Evolutionary conservation across 2,113 vertebrate species (phyloP), one percentile per base, ranked within the genome.

Genomic region (Saccopteryx bilineata): DNA sequence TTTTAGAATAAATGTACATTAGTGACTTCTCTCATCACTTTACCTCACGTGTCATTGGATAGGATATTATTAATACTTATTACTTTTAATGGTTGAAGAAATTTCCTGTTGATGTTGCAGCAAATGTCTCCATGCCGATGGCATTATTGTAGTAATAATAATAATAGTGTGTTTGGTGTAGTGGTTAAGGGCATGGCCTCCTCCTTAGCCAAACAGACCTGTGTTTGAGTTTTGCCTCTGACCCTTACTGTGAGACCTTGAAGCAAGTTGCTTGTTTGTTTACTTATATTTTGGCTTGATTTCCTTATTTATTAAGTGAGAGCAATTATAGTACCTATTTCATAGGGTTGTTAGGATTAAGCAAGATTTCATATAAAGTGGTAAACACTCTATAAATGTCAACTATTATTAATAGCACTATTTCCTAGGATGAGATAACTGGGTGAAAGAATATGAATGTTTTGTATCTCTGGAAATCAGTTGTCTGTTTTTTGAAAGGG

Each of bases 271-370:
- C 52, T 86, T 74, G n/a, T 18, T 75, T 94, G 9, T 5, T 79
- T 80, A 50, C 60, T 92, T 76, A 66, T 68, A 48, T n/a, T 82
- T 92, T 21, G 52, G 11, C 60, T 90, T 24, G 17, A 28, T 85
- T 92, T 94, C 28, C 31, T 88, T 93, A 66, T 88, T 95, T 91
- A 69, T 66, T 60, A 94, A 86, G 86, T 86, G 68, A 75, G 26
- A 33, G n/a, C 50, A 83, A 8, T 89, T 65, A 19, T 86, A 60
- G n/a, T 60, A 68, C 69, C 26, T 86, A 54, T 26, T 75, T 75
- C 14, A 69, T 66, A 46, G 46, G 4, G 19, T 74, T 93, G 19
- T 91, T 74, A 69, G 54, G 61, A 84, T 79, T 92, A 81, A 85
- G n/a, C 5, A 19, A 24, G 10, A 63, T 96, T 89, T 93, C 23